Percentiles rank a stretch among this genome's conserved stretches.
phyloP scores from a whole-genome alignment of 2,888 invertebrate genomes.

The Palloptera scutellata region DNA sequence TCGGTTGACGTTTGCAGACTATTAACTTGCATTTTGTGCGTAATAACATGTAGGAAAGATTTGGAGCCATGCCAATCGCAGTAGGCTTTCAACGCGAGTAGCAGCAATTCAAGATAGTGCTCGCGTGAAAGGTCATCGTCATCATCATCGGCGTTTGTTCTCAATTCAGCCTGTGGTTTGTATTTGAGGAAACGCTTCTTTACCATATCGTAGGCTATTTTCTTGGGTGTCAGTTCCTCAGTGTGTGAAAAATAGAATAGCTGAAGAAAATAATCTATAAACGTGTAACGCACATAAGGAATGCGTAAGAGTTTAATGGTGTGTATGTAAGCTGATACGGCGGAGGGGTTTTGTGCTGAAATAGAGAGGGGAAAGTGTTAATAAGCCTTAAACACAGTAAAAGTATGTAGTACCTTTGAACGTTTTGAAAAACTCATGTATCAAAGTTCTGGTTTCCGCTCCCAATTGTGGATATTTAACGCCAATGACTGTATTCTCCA shows the following conservation, averaged over 20 bases:
- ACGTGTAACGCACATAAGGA: constrained; percentile 55
- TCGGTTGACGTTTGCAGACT: constrained; percentile 41
- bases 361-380: not conserved
- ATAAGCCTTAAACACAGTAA: not conserved
- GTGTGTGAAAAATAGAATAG: constrained; percentile 48
- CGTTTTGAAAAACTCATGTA: constrained; percentile 52
- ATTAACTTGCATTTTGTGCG: constrained; percentile 39
- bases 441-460: constrained; percentile 47
- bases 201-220: constrained; percentile 52
- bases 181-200: constrained; percentile 55
- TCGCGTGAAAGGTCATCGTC: constrained; percentile 47
- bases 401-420: constrained; percentile 46
- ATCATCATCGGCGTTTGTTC: constrained; percentile 21
- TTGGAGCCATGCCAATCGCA: constrained; percentile 51
- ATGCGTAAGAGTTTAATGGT: constrained; percentile 50
- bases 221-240: constrained; percentile 49
- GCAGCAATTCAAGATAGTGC: constrained; percentile 53
- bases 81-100: constrained; percentile 53
- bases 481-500: constrained; percentile 46
- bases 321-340: constrained; percentile 50
- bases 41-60: constrained; percentile 47
- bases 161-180: constrained; percentile 41
- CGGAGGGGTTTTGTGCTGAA: constrained; percentile 38
- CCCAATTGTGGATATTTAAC: constrained; percentile 55
- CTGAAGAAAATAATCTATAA: constrained; percentile 55